These are phyloP conservation scores for Lithobates pipiens DNA, from an alignment of 2,797 vertebrate genomes.

Conservation along the genomic window DNA sequence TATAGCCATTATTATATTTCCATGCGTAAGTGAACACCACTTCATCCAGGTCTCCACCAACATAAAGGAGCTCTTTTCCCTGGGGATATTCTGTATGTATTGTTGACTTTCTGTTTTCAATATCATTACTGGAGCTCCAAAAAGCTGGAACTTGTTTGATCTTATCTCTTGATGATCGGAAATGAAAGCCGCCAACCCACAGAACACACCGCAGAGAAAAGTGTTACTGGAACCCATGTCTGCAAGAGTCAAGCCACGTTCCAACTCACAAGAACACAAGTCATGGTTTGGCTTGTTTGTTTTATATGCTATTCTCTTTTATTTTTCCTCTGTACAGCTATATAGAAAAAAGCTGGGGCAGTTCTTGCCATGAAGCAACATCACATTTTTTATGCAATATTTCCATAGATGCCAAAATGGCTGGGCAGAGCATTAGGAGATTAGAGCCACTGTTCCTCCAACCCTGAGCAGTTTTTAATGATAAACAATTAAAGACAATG, in stretches of 20 bases:
- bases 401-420: too few relatives aligned
- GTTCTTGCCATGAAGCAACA: too few relatives aligned
- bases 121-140: not conserved
- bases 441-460: too few relatives aligned
- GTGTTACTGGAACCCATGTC: not conserved
- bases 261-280: not conserved
- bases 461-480: too few relatives aligned
- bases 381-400: too few relatives aligned
- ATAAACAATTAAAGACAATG: too few relatives aligned
- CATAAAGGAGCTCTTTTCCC: not conserved
- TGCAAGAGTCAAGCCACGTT: not conserved
- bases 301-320: not conserved
- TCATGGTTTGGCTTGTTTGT: not conserved
- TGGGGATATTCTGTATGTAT: not conserved
- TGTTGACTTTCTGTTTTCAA: not conserved
- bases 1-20: too few relatives aligned
- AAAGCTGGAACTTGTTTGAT: constrained; percentile 2
- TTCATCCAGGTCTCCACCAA: not conserved
- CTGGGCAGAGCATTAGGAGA: too few relatives aligned
- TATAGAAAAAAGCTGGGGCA: too few relatives aligned
- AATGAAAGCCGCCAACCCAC: constrained; percentile 15
- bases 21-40: too few relatives aligned
- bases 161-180: constrained; percentile 16
- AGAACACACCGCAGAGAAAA: constrained; percentile 1
- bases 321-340: not conserved